Percentiles rank a stretch among this genome's conserved stretches.
These are phyloP conservation scores for Quadroppia sp. DNA, from an alignment of 2,888 invertebrate species.

Conservation along the genomic window DNA sequence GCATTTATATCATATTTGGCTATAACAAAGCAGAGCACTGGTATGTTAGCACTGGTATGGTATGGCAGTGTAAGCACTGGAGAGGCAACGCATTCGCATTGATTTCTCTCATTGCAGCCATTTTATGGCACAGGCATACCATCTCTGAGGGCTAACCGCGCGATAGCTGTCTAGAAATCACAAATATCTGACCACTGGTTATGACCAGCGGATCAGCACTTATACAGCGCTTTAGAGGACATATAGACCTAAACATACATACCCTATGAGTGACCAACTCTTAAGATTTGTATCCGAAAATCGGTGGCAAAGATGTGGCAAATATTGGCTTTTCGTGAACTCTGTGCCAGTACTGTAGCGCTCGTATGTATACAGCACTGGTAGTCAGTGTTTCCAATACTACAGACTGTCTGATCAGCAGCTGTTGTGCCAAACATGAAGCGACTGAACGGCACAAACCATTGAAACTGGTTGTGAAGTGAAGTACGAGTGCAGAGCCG, in stretches of 20 bases:
- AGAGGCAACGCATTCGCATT: constrained; percentile 11
- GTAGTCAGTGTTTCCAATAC: not conserved
- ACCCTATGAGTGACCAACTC: constrained; percentile 27
- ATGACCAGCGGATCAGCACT: not conserved
- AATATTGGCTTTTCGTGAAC: not conserved
- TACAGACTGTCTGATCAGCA: not conserved
- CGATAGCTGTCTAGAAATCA: not conserved
- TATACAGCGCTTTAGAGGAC: constrained; percentile 5
- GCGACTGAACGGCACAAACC: not conserved
- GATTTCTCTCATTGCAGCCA: constrained; percentile 20
- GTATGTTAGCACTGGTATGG: constrained; percentile 21
- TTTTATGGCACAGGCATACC: constrained; percentile 11
- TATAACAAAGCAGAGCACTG: constrained; percentile 11
- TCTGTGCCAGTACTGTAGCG: constrained; percentile 1
- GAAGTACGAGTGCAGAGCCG: constrained; percentile 3
- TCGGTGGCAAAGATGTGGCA: not conserved
- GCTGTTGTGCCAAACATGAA: constrained; percentile 1
- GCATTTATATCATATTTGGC: not conserved
- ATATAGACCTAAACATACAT: constrained; percentile 13
- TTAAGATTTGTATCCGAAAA: not conserved
- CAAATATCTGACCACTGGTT: constrained; percentile 27
- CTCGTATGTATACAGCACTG: not conserved
- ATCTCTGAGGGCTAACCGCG: not conserved
- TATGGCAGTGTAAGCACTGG: not conserved
- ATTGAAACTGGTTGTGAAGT: not conserved